Percentiles rank a stretch among this genome's conserved stretches.
These are phyloP conservation scores for Daubentonia madagascariensis DNA, from an alignment of 2,113 vertebrate species.

Conservation along the genomic window DNA sequence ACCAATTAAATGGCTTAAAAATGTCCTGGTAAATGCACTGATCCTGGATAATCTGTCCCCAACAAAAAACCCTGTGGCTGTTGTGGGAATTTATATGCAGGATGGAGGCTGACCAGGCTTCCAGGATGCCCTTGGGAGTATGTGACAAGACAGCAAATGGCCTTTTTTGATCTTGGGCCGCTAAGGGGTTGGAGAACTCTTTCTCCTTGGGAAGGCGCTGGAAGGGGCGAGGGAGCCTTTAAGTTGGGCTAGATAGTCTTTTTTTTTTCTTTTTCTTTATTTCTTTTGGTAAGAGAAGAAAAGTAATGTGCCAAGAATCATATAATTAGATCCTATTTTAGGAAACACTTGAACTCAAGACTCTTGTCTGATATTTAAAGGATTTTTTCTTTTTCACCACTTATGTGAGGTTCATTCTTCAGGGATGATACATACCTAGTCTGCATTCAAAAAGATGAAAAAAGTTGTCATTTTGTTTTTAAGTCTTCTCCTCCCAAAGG, in stretches of 20 bases:
- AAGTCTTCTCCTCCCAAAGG: neutral
- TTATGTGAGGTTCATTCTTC: neutral
- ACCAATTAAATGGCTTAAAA: constrained; percentile 33
- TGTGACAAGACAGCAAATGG: neutral
- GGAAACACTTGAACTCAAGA: neutral
- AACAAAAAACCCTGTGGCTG: neutral
- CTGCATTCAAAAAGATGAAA: neutral
- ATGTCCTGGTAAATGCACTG: constrained; percentile 1
- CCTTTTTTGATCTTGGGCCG: neutral
- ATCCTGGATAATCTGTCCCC: neutral
- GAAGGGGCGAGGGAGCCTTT: neutral
- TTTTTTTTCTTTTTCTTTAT: neutral
- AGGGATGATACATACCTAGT: neutral
- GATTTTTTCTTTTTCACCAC: neutral
- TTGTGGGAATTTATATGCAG: neutral
- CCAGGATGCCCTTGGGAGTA: neutral
- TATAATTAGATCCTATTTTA: neutral
- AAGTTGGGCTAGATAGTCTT: neutral
- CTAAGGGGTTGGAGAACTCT: neutral
- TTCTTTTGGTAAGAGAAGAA: neutral
- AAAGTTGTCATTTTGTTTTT: neutral
- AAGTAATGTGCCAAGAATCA: neutral
- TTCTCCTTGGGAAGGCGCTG: neutral
- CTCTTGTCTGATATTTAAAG: neutral
- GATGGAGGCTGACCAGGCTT: neutral